Evolutionary conservation across 1,140 invertebrate genomes (phyloP).

Genomic region (Drosophila serrata): DNA sequence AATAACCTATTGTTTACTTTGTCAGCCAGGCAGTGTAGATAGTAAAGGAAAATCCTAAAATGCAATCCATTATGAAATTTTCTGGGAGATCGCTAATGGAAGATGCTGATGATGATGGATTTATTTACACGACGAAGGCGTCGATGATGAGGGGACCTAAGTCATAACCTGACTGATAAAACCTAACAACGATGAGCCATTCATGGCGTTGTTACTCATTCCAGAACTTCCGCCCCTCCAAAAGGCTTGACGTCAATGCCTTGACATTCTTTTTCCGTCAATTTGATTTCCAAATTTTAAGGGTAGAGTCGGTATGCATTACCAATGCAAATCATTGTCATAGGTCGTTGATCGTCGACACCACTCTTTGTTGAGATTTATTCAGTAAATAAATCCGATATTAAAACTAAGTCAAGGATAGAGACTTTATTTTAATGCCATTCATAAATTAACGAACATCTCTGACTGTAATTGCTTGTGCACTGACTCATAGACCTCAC

Average conservation of each 20-base stretch:
- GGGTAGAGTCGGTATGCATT: conserved; percentile 11
- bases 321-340: conserved; percentile 56
- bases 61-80: conserved; percentile 30
- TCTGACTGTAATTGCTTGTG: conserved; percentile 6
- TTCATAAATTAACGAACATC: not conserved
- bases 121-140: conserved; percentile 49
- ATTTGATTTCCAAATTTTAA: conserved; percentile 30
- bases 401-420: not conserved
- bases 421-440: not conserved
- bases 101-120: conserved; percentile 60
- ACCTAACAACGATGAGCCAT: not conserved
- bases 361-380: not conserved
- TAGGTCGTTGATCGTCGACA: conserved; percentile 44
- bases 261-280: conserved; percentile 17
- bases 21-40: not conserved
- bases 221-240: conserved; percentile 44
- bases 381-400: not conserved
- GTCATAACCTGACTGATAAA: conserved; percentile 28
- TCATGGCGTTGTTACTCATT: conserved; percentile 19
- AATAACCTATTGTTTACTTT: conserved; percentile 36
- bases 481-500: conserved; percentile 20
- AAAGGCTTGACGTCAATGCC: conserved; percentile 68
- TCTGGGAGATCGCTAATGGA: conserved; percentile 30
- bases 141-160: conserved; percentile 23
- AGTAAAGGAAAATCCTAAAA: conserved; percentile 12